A percentile compares a stretch with the other conserved stretches of the same genome.
phyloP scores from a whole-genome alignment of 1,140 invertebrate species.

The Cotesia chilonis region DNA sequence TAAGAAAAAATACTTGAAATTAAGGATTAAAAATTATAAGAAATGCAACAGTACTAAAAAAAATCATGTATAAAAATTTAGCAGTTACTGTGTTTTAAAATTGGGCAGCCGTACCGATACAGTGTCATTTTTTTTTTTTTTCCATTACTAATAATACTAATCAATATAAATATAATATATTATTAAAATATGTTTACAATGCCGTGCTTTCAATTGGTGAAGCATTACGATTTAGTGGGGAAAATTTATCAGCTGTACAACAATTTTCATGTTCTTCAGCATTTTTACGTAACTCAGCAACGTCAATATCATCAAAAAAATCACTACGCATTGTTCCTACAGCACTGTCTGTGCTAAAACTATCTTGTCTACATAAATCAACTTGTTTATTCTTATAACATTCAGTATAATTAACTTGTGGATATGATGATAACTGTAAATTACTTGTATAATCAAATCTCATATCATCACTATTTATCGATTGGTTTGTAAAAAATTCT shows the following conservation, averaged over 20 bases:
- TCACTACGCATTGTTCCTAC: slow-evolving; percentile 64
- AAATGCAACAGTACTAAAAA: too few species aligned
- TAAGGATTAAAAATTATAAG: too few species aligned
- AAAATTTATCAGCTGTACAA: slow-evolving; percentile 54
- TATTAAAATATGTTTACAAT: slow-evolving; percentile 47
- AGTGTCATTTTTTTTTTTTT: too few species aligned
- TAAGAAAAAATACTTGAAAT: too few species aligned
- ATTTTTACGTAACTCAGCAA: slow-evolving; percentile 54
- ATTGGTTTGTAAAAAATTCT: slow-evolving; percentile 13
- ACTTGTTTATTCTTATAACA: slow-evolving; percentile 48
- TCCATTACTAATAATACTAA: too few species aligned
- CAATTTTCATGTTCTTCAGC: slow-evolving; percentile 53
- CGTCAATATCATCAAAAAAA: slow-evolving; percentile 62
- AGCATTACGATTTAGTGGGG: slow-evolving; percentile 50
- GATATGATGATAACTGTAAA: slow-evolving; percentile 36
- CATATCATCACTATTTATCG: slow-evolving; percentile 7
- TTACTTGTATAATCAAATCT: slow-evolving; percentile 39
- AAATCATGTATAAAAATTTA: too few species aligned
- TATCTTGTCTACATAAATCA: slow-evolving; percentile 57
- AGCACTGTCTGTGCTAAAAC: slow-evolving; percentile 61
- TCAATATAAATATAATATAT: background rate
- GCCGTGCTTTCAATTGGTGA: slow-evolving; percentile 63
- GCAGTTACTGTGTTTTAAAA: too few species aligned
- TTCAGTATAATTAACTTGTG: slow-evolving; percentile 44
- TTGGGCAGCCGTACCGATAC: too few species aligned